phyloP scores from a whole-genome alignment of 2,113 vertebrate species.

The Ceyx cyanopectus region DNA sequence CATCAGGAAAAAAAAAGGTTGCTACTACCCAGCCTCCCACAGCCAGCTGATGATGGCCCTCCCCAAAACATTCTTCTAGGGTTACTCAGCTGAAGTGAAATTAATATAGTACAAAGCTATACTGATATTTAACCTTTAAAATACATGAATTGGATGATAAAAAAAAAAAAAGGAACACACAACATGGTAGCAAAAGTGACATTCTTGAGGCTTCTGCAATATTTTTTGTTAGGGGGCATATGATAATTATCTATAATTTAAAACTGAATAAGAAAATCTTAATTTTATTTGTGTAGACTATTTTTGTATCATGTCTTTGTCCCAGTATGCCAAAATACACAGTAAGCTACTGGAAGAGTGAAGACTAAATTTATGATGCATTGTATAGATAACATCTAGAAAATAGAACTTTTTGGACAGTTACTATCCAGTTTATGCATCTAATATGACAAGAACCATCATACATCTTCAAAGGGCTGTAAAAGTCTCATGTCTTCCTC shows the following conservation, averaged over 20 bases:
- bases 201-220: background rate
- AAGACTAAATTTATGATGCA: background rate
- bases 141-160: background rate
- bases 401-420: background rate
- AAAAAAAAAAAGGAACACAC: background rate
- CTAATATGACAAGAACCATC: background rate
- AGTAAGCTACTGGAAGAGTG: background rate
- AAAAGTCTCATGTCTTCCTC: background rate
- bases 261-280: background rate
- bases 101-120: background rate
- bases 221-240: background rate
- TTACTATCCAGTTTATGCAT: background rate
- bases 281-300: background rate
- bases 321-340: background rate
- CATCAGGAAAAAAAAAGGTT: background rate
- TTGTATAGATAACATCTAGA: background rate
- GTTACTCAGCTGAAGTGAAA: background rate
- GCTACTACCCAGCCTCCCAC: background rate
- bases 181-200: background rate
- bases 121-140: background rate
- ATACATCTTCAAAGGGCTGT: background rate
- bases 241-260: background rate
- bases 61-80: background rate
- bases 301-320: background rate
- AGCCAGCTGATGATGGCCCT: background rate